Conservation (phyloP, 1,140 invertebrate species). For the Agrilus planipennis region DNA sequence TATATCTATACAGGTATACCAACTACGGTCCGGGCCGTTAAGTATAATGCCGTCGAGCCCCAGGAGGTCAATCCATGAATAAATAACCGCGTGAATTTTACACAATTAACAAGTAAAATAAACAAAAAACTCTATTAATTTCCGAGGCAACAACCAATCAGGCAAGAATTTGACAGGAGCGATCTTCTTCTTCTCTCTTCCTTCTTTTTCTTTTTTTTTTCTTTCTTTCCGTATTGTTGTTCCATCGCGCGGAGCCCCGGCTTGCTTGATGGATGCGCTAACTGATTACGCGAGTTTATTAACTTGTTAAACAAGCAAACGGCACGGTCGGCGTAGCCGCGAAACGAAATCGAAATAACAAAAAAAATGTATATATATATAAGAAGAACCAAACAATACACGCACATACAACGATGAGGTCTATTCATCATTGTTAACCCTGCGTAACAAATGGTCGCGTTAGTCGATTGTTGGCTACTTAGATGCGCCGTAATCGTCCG, state of each 20-base stretch:
- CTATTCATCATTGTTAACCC: too few species aligned
- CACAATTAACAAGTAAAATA: constrained; percentile 35
- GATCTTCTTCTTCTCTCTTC: constrained; percentile 8
- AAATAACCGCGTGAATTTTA: constrained; percentile 36
- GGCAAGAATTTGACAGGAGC: constrained; percentile 27
- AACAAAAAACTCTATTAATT: constrained; percentile 35
- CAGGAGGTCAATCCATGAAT: constrained; percentile 32
- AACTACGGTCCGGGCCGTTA: too few species aligned
- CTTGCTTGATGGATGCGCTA: constrained; percentile 29
- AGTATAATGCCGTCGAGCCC: constrained; percentile 27
- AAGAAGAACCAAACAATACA: too few species aligned
- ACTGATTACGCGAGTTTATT: constrained; percentile 33
- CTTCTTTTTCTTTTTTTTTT: background rate
- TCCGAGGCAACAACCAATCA: constrained; percentile 31
- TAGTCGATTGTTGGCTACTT: too few species aligned
- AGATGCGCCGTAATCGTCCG: too few species aligned
- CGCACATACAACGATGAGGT: too few species aligned
- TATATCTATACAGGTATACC: too few species aligned
- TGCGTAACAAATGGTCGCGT: too few species aligned
- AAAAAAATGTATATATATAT: too few species aligned
- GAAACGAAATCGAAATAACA: too few species aligned
- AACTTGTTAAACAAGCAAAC: constrained; percentile 30
- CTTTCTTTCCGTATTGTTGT: constrained; percentile 10
- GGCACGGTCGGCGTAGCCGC: too few species aligned
- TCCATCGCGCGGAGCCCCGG: background rate